A percentile compares a stretch with the other conserved stretches of the same genome.
phyloP scores from a whole-genome alignment of 2,888 invertebrate genomes.

The Invenusta paracnida region DNA sequence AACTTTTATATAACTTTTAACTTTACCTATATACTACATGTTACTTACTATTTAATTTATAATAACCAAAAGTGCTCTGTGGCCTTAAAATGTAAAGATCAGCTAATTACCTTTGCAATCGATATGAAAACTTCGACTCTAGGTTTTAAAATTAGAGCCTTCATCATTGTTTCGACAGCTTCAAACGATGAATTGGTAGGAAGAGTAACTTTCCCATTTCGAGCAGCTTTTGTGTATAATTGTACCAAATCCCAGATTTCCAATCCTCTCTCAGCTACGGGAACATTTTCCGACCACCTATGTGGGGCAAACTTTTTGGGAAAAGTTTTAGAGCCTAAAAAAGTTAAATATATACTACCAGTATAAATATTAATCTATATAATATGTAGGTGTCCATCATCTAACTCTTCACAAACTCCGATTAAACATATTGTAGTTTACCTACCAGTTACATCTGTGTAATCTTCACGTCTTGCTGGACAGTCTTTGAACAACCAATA shows the following conservation, averaged over 20 bases:
- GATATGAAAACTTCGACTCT: background rate
- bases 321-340: background rate
- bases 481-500: background rate
- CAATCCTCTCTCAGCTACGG: conserved; percentile 20
- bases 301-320: conserved; percentile 28
- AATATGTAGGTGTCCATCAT: background rate
- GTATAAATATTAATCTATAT: background rate
- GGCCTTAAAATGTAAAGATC: background rate
- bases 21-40: background rate
- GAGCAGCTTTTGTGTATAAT: background rate
- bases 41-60: background rate
- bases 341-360: background rate
- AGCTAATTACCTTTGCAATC: background rate
- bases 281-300: conserved; percentile 38
- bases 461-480: background rate
- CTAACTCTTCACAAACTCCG: background rate
- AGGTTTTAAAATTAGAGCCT: background rate
- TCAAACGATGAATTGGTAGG: background rate
- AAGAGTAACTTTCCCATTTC: background rate
- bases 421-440: background rate
- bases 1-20: too few species aligned
- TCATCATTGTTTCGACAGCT: background rate
- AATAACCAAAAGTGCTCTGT: background rate
- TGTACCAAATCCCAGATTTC: background rate
- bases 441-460: background rate